Evolutionary conservation across 2,113 vertebrate genomes (phyloP).

Genomic region (Desmodus rotundus): DNA sequence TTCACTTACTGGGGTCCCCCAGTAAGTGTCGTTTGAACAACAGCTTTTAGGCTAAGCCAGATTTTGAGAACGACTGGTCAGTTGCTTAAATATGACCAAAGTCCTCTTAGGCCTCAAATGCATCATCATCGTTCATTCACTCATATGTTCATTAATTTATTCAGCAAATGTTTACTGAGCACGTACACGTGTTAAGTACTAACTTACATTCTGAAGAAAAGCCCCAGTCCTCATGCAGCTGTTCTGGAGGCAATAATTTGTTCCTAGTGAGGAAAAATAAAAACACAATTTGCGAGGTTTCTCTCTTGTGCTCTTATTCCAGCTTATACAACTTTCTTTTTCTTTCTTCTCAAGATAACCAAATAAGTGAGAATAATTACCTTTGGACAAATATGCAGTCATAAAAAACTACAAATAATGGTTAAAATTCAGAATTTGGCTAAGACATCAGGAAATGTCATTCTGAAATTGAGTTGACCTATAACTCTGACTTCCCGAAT

Average conservation of each 20-base stretch:
- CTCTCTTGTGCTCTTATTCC: neutral
- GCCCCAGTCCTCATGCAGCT: neutral
- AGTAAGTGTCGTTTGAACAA: neutral
- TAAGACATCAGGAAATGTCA: neutral
- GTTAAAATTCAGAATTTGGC: neutral
- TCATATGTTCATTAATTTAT: neutral
- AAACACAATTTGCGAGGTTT: neutral
- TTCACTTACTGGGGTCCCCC: neutral
- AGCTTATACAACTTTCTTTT: neutral
- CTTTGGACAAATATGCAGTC: neutral
- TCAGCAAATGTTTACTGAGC: neutral
- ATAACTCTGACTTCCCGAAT: neutral
- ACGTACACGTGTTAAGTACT: neutral
- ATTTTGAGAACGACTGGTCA: neutral
- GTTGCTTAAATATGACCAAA: neutral
- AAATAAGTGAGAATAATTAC: neutral
- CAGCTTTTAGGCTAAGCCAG: neutral
- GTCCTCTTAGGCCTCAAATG: neutral
- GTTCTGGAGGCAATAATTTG: neutral
- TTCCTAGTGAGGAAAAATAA: neutral
- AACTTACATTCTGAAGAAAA: neutral
- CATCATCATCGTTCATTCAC: neutral
- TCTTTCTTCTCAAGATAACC: neutral
- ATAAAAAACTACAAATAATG: neutral
- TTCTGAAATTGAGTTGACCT: neutral